Base-by-base conservation (phyloP, 2,113 vertebrate species). In the Alaudala cheleensis region DNA sequence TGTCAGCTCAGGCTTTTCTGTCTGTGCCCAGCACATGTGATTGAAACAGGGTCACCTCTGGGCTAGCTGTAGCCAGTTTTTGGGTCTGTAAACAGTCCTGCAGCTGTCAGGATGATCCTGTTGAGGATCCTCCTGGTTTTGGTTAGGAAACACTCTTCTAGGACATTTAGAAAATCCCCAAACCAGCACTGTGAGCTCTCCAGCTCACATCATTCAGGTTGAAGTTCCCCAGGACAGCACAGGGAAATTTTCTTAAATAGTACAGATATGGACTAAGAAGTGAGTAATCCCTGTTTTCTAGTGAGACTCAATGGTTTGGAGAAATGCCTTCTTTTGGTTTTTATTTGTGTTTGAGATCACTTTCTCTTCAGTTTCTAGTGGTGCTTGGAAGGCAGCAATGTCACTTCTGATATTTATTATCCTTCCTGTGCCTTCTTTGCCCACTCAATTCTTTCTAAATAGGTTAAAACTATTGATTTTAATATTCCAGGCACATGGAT, bases 401-500 rank as follows among this genome's bases (percentile, higher is more conserved):
- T 81, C 83, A 79, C 73, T 91, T 86, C 56, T 91, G 25, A 19
- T 95, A 97, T 94, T 42, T 86, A 96, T 71, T 86, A 81, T 67
- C 51, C 53, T 73, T 91, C 70, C 83, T 71, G 42, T 72, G 37
- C 81, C 77, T 89, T 67, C 91, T 95, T 89, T 91, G n/a, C 49
- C 65, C 81, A 84, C 81, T 89, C 77, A 53, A 9, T 93, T 88
- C 57, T 71, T 95, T 76, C 77, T 92, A 81, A 92, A 89, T 93
- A 92, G 49, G 77, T 91, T 89, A 53, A 88, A 91, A 62, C 56
- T 86, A 96, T 92, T 87, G 94, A 95, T 95, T 96, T 93, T 92
- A 89, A 92, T 95, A 97, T 95, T 96, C 92, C 92, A 86, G 51
- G 65, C 69, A 91, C 86, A 84, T 86, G 77, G 69, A 91, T 92